These are phyloP conservation scores for Coleophora flavipennella DNA, from an alignment of 2,888 invertebrate genomes.

Conservation along the genomic window DNA sequence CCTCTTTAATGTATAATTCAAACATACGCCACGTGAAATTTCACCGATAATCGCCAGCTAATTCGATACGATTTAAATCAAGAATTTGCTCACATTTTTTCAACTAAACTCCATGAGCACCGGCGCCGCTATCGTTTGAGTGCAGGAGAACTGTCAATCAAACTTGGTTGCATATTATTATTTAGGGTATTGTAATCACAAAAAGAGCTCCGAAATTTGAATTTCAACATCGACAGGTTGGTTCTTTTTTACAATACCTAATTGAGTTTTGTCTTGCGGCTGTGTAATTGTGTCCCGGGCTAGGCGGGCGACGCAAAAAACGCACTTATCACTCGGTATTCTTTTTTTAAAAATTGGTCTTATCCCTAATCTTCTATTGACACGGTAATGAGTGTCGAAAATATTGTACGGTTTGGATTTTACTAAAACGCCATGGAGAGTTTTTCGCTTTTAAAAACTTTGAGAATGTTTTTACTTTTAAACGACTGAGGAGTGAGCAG, in stretches of 20 bases:
- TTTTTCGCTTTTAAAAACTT: constrained; percentile 4
- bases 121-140: constrained; percentile 32
- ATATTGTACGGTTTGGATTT: constrained; percentile 50
- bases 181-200: constrained; percentile 45
- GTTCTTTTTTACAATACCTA: constrained; percentile 23
- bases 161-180: constrained; percentile 54
- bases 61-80: constrained; percentile 51
- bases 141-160: constrained; percentile 54
- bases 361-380: constrained; percentile 72
- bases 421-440: constrained; percentile 29
- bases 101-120: constrained; percentile 18
- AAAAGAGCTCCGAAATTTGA: constrained; percentile 25
- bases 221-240: constrained; percentile 40
- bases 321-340: constrained; percentile 40
- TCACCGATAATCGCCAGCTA: constrained; percentile 61
- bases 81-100: constrained; percentile 31
- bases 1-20: constrained; percentile 28
- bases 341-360: constrained; percentile 55
- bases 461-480: not conserved
- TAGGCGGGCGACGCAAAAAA: constrained; percentile 47
- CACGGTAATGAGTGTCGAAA: constrained; percentile 65
- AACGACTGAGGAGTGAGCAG: too few relatives aligned
- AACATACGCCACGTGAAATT: constrained; percentile 66
- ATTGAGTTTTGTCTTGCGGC: constrained; percentile 56
- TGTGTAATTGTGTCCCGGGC: constrained; percentile 40